Evolutionary conservation across 2,888 invertebrate genomes (phyloP).

Genomic region (Oxyteleia sp.): DNA sequence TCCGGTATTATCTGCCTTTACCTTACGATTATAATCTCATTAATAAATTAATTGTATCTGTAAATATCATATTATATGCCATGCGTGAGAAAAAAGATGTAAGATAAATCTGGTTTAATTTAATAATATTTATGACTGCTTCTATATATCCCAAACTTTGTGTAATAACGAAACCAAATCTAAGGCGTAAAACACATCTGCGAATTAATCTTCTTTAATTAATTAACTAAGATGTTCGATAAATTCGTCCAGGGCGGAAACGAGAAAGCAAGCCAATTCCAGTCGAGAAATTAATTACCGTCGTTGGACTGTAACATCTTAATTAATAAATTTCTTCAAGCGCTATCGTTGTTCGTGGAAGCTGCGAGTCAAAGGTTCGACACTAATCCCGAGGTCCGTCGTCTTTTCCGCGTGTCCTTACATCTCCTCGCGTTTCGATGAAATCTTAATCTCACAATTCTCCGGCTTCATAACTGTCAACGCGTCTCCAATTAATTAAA

Average conservation of each 20-base stretch:
- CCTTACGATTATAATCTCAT: too few relatives aligned
- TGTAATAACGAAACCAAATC: constrained; percentile 8
- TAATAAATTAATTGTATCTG: too few relatives aligned
- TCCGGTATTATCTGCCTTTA: too few relatives aligned
- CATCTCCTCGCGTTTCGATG: constrained; percentile 34
- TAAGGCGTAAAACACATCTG: constrained; percentile 2
- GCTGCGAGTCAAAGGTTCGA: constrained; percentile 58
- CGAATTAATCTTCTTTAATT: constrained; percentile 52
- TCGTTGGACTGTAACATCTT: constrained; percentile 59
- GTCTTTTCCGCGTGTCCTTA: constrained; percentile 64
- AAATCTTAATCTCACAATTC: constrained; percentile 55
- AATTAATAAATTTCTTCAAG: constrained; percentile 63
- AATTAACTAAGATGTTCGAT: constrained; percentile 60
- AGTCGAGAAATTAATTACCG: constrained; percentile 64
- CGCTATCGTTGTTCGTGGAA: constrained; percentile 41
- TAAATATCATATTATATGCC: too few relatives aligned
- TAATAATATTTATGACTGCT: background rate
- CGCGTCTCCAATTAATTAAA: constrained; percentile 68
- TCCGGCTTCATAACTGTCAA: constrained; percentile 48
- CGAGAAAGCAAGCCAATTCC: constrained; percentile 10
- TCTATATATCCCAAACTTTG: background rate
- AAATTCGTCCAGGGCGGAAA: constrained; percentile 23
- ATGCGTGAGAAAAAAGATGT: background rate
- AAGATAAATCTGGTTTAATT: constrained; percentile 1
- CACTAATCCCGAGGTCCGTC: constrained; percentile 46